These are phyloP conservation scores for Scophthalmus maximus DNA, from an alignment of 2,113 vertebrate species.

Conservation along the genomic window DNA sequence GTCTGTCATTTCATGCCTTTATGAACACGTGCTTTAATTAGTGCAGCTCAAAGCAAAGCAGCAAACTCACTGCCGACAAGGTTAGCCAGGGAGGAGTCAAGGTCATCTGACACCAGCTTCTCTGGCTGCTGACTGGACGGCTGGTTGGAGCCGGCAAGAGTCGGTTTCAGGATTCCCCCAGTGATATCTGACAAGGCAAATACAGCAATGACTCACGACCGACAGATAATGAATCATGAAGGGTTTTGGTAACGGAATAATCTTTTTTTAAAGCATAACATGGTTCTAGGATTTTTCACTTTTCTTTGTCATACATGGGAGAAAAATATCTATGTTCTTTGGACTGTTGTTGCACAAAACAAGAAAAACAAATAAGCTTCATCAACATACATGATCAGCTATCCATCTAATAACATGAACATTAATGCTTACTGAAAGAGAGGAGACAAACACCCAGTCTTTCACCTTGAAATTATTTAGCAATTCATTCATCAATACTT, in stretches of 20 bases:
- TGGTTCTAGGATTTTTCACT: no score
- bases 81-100: conserved; percentile 98
- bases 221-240: not conserved
- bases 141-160: conserved; percentile 90
- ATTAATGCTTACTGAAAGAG: not conserved
- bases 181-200: conserved; percentile 81
- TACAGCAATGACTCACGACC: not conserved
- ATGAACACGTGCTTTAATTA: conserved; percentile 14
- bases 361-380: not conserved
- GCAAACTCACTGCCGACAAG: conserved; percentile 96
- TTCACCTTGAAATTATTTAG: no score
- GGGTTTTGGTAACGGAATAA: not conserved
- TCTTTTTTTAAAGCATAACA: no score
- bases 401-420: not conserved
- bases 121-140: conserved; percentile 88
- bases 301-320: not conserved
- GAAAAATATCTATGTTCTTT: no score
- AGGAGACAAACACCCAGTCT: no score
- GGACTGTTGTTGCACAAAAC: not conserved
- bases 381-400: not conserved
- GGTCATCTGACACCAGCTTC: conserved; percentile 95
- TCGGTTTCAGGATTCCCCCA: conserved; percentile 96
- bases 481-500: no score
- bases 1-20: not conserved
- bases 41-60: conserved; percentile 4